Evolutionary conservation across 2,888 invertebrate species (phyloP), one percentile per base, ranked within the genome.

Genomic region (Dyspetes luteomarginatus): DNA sequence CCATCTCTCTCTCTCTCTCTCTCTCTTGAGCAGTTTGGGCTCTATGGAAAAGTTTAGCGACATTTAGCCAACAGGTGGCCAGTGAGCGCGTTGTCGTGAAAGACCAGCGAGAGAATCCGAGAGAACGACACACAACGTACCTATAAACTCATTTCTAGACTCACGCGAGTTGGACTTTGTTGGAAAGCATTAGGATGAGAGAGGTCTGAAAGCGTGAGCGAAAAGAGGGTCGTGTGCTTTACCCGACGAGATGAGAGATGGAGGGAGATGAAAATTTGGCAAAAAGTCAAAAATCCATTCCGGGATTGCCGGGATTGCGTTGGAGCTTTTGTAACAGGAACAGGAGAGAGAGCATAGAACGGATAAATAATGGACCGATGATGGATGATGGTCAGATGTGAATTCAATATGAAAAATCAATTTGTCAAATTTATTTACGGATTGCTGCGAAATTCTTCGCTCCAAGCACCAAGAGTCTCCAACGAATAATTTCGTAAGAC

Each of bases 141-240:
- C n/a, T n/a, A n/a, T n/a, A 5, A 45, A 30, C 45, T 58, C 45
- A 12, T 56, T 58, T 26, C n/a, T 4, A 7, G 64, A 58, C 78
- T 48, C 41, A 56, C 36, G 45, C 64, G 24, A 62, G 50, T 43
- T 30, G 50, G 65, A 69, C 28, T 69, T 68, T 69, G 74, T 74
- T 58, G 74, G 55, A 69, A 71, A 74, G 69, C 73, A 26, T 28
- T 15, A 17, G 0, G 69, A 58, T 52, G 81, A 41, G 62, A 36
- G 65, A 79, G 56, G 43, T 24, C 45, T 28, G 12, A 43, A 45
- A 22, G 81, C 12, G 69, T 28, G 73, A 52, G 26, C 64, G 68
- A 58, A 43, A 75, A 80, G 74, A 75, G 75, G 79, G 79, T 52
- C 79, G 79, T 80, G 79, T 71, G 79, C 79, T 36, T 69, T 55